Evolutionary conservation across 2,888 invertebrate species (phyloP).

Genomic region (Orthonevra nobilis): DNA sequence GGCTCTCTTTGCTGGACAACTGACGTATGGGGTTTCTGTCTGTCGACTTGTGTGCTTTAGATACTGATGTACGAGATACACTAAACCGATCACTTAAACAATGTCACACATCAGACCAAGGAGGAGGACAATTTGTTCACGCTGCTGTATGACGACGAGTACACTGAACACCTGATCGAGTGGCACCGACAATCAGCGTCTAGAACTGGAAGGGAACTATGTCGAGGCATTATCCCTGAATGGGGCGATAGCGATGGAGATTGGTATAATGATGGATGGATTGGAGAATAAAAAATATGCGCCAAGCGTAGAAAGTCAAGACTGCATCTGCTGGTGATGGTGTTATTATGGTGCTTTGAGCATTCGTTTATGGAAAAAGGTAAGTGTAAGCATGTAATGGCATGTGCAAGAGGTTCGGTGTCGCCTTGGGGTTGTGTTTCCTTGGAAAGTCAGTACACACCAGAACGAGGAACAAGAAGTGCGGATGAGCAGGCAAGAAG

Average conservation of each 20-base stretch:
- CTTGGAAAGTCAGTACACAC: slow-evolving; percentile 45
- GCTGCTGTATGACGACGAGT: slow-evolving; percentile 52
- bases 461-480: slow-evolving; percentile 58
- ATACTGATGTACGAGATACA: slow-evolving; percentile 63
- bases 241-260: too few relatives aligned
- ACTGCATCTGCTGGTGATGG: slow-evolving; percentile 62
- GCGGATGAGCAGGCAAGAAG: slow-evolving; percentile 49
- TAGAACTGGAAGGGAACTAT: slow-evolving; percentile 48
- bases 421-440: slow-evolving; percentile 64
- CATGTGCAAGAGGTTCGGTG: slow-evolving; percentile 52
- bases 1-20: slow-evolving; percentile 12
- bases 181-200: slow-evolving; percentile 42
- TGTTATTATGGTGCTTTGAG: too few relatives aligned
- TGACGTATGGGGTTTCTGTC: slow-evolving; percentile 3
- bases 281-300: slow-evolving; percentile 44
- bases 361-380: slow-evolving; percentile 53
- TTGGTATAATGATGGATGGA: slow-evolving; percentile 39
- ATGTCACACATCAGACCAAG: slow-evolving; percentile 64
- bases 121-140: slow-evolving; percentile 66
- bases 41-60: slow-evolving; percentile 47
- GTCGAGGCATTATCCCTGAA: slow-evolving; percentile 62
- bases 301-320: background rate
- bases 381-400: slow-evolving; percentile 53
- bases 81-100: slow-evolving; percentile 59
- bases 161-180: slow-evolving; percentile 57